Conservation (phyloP, 2,888 invertebrate species). For the Lasioglossum lativentre region DNA sequence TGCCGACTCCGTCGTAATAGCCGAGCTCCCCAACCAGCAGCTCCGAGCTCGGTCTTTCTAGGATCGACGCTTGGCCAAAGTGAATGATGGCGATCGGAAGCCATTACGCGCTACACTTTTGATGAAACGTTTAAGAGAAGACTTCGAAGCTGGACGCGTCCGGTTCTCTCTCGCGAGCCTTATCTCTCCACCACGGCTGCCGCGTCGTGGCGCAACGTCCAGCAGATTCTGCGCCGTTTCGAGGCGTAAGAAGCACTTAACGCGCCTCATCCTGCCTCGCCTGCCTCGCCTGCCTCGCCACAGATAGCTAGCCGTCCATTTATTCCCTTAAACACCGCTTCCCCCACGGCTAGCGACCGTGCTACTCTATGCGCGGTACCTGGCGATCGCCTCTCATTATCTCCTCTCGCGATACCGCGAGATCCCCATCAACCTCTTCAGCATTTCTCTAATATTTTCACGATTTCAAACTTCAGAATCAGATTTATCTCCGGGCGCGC, state of each 20-base stretch:
- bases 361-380: conserved; percentile 39
- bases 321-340: conserved; percentile 48
- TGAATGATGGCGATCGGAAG: conserved; percentile 10
- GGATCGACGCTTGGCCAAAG: neutral
- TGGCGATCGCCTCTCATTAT: conserved; percentile 15
- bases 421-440: neutral
- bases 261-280: conserved; percentile 41
- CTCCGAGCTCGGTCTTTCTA: neutral
- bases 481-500: neutral
- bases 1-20: neutral
- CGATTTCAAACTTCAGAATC: neutral
- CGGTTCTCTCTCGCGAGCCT: conserved; percentile 15
- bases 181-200: conserved; percentile 4
- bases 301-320: conserved; percentile 48
- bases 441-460: neutral
- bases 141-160: neutral
- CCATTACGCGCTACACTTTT: conserved; percentile 2
- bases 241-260: conserved; percentile 32
- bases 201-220: neutral
- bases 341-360: conserved; percentile 30
- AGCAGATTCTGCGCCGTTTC: conserved; percentile 8
- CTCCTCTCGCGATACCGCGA: neutral
- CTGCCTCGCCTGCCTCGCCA: neutral
- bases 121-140: conserved; percentile 6
- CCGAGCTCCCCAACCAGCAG: neutral